Conservation (phyloP, 2,113 vertebrate species). For the Bubo bubo region DNA sequence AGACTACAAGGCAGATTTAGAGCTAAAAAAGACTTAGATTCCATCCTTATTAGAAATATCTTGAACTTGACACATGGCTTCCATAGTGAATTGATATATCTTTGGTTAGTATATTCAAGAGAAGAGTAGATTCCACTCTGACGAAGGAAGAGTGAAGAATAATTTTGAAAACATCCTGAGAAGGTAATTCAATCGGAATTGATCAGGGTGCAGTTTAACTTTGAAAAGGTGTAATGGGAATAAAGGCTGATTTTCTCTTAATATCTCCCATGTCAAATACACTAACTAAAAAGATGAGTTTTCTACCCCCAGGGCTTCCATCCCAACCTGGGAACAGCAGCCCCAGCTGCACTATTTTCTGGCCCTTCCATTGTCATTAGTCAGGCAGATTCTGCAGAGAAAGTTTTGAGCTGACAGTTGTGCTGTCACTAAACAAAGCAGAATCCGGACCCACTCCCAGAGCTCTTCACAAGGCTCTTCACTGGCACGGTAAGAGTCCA, state of each 20-base stretch:
- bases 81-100: neutral
- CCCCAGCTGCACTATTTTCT: neutral
- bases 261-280: neutral
- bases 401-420: neutral
- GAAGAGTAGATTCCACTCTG: neutral
- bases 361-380: neutral
- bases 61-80: neutral
- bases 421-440: neutral
- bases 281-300: neutral
- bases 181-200: neutral
- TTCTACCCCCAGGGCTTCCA: neutral
- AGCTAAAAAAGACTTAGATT: neutral
- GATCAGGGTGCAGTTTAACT: neutral
- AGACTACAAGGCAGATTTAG: neutral
- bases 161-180: neutral
- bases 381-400: neutral
- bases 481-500: neutral
- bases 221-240: neutral
- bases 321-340: neutral
- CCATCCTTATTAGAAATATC: neutral
- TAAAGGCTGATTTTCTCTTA: neutral
- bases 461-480: neutral
- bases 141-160: neutral
- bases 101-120: neutral
- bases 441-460: neutral